phyloP scores from a whole-genome alignment of 2,888 invertebrate genomes.

The Kuschelorhynchus macadamiae region DNA sequence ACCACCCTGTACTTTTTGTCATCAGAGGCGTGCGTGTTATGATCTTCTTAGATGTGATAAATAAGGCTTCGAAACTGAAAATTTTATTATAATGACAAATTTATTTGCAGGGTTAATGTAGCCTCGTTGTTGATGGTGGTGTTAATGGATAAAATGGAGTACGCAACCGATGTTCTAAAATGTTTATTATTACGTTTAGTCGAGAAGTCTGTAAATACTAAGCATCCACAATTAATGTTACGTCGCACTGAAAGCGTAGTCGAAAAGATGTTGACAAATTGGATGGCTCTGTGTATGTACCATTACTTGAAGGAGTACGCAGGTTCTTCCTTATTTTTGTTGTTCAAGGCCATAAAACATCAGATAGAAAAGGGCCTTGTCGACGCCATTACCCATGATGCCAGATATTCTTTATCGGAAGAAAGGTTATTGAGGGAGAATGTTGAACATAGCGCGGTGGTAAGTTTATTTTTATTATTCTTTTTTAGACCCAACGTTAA shows the following conservation, averaged over 20 bases:
- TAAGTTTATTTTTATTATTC: slow-evolving; percentile 62
- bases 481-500: neutral
- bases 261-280: slow-evolving; percentile 97
- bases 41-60: too few relatives aligned
- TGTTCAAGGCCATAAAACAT: slow-evolving; percentile 98
- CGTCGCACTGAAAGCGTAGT: slow-evolving; percentile 95
- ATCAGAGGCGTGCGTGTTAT: too few relatives aligned
- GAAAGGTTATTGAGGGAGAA: slow-evolving; percentile 94
- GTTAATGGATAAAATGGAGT: slow-evolving; percentile 99
- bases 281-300: slow-evolving; percentile 97
- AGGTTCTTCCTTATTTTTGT: slow-evolving; percentile 88
- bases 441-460: slow-evolving; percentile 87
- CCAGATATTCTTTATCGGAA: slow-evolving; percentile 97
- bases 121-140: slow-evolving; percentile 98
- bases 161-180: slow-evolving; percentile 95
- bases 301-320: slow-evolving; percentile 93
- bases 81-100: too few relatives aligned
- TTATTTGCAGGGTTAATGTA: slow-evolving; percentile 85
- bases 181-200: slow-evolving; percentile 91
- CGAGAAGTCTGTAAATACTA: slow-evolving; percentile 93
- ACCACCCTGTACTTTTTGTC: too few relatives aligned
- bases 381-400: slow-evolving; percentile 97
- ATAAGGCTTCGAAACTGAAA: too few relatives aligned
- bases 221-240: slow-evolving; percentile 95
- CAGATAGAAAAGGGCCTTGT: slow-evolving; percentile 99